Evolutionary conservation across 1,140 invertebrate species (phyloP).

Genomic region (Bombus consobrinus): DNA sequence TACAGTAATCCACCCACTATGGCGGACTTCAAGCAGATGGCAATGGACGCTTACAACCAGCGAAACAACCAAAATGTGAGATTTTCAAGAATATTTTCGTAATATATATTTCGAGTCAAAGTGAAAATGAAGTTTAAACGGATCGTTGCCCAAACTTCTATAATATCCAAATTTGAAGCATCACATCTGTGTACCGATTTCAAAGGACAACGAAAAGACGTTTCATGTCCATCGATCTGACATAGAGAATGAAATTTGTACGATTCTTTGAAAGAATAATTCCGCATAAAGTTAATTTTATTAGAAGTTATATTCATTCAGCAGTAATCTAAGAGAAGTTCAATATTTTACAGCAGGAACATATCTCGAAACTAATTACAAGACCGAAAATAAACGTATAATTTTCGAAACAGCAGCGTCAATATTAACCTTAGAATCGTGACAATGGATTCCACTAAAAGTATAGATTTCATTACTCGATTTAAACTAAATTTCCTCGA

Average conservation of each 20-base stretch:
- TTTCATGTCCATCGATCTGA: not conserved
- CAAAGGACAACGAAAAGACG: not conserved
- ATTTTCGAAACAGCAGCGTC: not conserved
- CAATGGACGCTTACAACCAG: slow-evolving; percentile 79
- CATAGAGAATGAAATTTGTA: not conserved
- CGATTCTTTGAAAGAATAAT: not conserved
- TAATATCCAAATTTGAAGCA: not conserved
- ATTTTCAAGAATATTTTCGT: not conserved
- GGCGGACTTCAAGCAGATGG: slow-evolving; percentile 79
- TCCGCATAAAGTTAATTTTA: too few species aligned
- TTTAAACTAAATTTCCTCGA: not conserved
- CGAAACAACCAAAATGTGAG: slow-evolving; percentile 79
- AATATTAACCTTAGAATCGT: not conserved
- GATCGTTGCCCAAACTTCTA: not conserved
- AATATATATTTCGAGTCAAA: too few species aligned
- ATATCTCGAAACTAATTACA: too few species aligned
- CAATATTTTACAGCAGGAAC: not conserved
- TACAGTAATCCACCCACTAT: slow-evolving; percentile 75
- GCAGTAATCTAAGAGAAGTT: not conserved
- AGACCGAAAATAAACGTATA: not conserved
- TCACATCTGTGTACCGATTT: not conserved
- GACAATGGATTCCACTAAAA: not conserved
- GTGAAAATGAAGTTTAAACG: too few species aligned
- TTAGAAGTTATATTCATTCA: not conserved
- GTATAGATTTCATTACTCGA: not conserved